Base-by-base conservation (phyloP, 2,888 invertebrate genomes). In the Sthenelais limicola region DNA sequence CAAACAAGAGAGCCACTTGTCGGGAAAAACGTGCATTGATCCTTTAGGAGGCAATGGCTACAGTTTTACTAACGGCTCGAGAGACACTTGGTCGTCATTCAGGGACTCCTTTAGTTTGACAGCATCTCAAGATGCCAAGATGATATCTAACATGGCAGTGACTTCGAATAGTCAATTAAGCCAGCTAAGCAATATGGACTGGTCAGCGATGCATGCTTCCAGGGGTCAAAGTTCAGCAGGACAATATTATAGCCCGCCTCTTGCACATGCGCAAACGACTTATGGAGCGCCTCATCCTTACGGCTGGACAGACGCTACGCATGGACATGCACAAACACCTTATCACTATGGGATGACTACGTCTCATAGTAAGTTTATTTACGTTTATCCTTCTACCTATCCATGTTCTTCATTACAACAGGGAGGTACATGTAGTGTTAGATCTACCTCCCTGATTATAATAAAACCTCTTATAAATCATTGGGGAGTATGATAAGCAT, bases 1-100 rank as follows among this genome's bases (percentile, higher is more conserved):
- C 24, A 70, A 70, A 30, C 70, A 70, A 43, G 70, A 70, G 54
- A 35, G 51, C 28, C 30, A 38, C 54, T 43, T 70, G 28, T n/a
- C 51, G 54, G 56, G 28, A 21, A 70, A 70, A 28, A n/a, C 70
- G 26, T 38, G 52, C 33, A 21, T 38, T 2, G 70, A 54, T 26
- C 47, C 48, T 9, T 48, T 30, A 30, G 48, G 28, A 3, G 3
- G 38, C 47, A 67, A 67, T 30, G 67, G 67, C 47, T 67, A 67
- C 67, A 30, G 67, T n/a, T n/a, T 48, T 2, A 24, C n/a, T 3
- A 62, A 62, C 24, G 62, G 62, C 18, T 21, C 62, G 4, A 21
- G 62, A 7, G 62, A 62, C 62, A 62, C 18, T 21, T 62, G 62
- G 62, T 43, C 62, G 3, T 26, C 62, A 5, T 62, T 38, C 38